Percentiles rank a stretch among this genome's conserved stretches.
These are phyloP conservation scores for Pseudorasbora parva DNA, from an alignment of 2,113 vertebrate species.

Conservation along the genomic window DNA sequence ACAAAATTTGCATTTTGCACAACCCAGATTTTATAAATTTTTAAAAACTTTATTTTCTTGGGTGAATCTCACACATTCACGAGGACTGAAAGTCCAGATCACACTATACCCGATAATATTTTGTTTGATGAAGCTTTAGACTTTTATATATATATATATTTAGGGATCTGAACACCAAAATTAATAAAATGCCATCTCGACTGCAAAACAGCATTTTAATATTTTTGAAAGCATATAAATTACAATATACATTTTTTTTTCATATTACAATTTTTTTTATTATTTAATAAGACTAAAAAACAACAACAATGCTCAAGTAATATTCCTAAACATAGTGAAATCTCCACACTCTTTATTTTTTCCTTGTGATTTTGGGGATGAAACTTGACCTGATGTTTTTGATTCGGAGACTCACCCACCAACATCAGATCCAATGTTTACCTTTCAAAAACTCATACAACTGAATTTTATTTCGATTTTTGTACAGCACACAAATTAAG, in stretches of 20 bases:
- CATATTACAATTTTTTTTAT: background rate
- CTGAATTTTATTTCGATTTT: slow-evolving; percentile 47
- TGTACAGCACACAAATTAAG: slow-evolving; percentile 53
- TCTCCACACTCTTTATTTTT: background rate
- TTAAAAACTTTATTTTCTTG: no score
- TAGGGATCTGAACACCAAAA: background rate
- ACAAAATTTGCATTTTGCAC: background rate
- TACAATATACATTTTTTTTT: background rate
- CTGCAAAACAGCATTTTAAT: background rate
- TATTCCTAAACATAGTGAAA: background rate
- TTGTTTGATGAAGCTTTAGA: background rate
- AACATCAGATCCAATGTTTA: background rate
- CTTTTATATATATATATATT: no score
- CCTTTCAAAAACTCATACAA: slow-evolving; percentile 32
- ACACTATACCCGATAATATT: background rate
- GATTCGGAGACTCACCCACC: background rate
- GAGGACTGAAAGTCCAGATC: background rate
- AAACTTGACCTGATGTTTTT: background rate
- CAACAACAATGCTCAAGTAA: background rate
- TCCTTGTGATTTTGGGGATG: background rate
- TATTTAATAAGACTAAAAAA: background rate
- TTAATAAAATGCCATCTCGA: background rate
- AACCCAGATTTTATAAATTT: background rate
- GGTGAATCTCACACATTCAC: background rate
- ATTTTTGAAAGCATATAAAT: background rate